These are phyloP conservation scores for Cariama cristata DNA, from an alignment of 2,113 vertebrate genomes.

Conservation along the genomic window DNA sequence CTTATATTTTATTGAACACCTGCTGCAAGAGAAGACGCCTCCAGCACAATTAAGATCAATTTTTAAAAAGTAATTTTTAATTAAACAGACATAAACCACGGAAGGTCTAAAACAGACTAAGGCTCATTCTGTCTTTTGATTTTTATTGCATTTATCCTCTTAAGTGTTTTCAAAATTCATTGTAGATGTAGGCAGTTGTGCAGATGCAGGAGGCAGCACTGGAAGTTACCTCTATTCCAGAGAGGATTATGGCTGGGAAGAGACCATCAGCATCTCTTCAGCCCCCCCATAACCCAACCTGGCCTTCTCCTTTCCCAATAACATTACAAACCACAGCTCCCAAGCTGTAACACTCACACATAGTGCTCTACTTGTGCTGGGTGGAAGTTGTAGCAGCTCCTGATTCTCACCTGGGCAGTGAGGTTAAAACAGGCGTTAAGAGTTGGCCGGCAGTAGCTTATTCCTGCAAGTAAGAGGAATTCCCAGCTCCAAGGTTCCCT, in stretches of 20 bases:
- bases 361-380: neutral
- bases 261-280: neutral
- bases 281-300: rapidly evolving
- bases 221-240: neutral
- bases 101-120: neutral
- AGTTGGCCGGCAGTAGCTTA: neutral
- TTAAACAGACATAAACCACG: neutral
- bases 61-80: neutral
- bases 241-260: neutral
- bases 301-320: neutral
- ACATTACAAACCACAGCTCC: neutral
- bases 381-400: neutral
- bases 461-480: neutral
- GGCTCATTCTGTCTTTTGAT: neutral
- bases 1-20: neutral
- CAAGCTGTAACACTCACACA: neutral
- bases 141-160: neutral
- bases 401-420: neutral
- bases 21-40: neutral
- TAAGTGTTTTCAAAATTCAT: neutral
- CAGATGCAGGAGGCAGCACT: neutral
- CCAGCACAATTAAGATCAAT: neutral
- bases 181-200: neutral
- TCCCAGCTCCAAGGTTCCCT: neutral
- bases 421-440: neutral